Conservation (phyloP, 1,140 invertebrate species). For the Drosophila ercepeae region DNA sequence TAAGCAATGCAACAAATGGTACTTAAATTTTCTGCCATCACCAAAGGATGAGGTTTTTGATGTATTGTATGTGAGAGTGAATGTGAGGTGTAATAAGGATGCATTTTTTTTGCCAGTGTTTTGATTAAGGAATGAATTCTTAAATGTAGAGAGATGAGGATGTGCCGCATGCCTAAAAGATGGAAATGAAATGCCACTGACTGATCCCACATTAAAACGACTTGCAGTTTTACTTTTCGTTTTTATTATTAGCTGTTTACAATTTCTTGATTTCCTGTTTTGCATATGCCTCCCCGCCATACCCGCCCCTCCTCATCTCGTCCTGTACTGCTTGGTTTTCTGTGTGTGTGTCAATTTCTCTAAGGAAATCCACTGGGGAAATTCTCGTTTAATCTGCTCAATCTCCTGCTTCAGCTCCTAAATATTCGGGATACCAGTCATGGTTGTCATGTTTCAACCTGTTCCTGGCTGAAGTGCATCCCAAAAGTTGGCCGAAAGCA, state of each 20-base stretch:
- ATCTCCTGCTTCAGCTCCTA: conserved; percentile 36
- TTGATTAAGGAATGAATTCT: not conserved
- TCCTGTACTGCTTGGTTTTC: conserved; percentile 12
- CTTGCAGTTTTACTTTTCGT: conserved; percentile 57
- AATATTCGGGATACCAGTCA: conserved; percentile 37
- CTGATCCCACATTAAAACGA: conserved; percentile 62
- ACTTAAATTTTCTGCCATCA: conserved; percentile 45
- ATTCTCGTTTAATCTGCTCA: conserved; percentile 14
- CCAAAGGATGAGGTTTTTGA: conserved; percentile 56
- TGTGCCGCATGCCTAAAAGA: conserved; percentile 20
- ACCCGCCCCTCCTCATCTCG: conserved; percentile 14
- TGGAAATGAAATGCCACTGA: not conserved
- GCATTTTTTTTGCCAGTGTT: not conserved
- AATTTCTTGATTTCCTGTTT: conserved; percentile 35
- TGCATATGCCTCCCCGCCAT: conserved; percentile 16
- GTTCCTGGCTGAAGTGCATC: conserved; percentile 17
- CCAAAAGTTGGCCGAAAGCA: conserved; percentile 68
- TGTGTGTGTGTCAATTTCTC: conserved; percentile 23
- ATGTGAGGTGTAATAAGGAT: conserved; percentile 19
- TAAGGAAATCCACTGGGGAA: conserved; percentile 4
- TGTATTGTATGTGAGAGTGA: conserved; percentile 8
- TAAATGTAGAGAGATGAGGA: not conserved
- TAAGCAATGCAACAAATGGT: conserved; percentile 51
- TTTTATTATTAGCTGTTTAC: conserved; percentile 72
- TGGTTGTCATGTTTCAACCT: not conserved